phyloP scores from a whole-genome alignment of 2,888 invertebrate genomes.

The Melitaea athalia region DNA sequence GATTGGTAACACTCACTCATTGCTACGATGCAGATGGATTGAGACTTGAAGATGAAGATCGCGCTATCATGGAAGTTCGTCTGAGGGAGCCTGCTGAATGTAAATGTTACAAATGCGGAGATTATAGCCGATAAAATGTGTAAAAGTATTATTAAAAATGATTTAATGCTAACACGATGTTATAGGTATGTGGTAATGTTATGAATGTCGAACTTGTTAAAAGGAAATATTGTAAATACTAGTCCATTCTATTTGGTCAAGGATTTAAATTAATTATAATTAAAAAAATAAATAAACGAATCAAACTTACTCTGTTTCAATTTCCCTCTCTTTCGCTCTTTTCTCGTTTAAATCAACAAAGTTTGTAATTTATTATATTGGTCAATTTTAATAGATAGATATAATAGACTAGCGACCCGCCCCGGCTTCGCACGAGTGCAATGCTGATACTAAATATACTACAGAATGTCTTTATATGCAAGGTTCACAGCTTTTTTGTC shows the following conservation, averaged over 20 bases:
- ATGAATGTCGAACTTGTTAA: neutral
- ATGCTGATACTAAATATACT: too few relatives aligned
- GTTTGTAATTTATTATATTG: too few relatives aligned
- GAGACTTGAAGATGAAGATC: slow-evolving; percentile 86
- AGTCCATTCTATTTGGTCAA: slow-evolving; percentile 28
- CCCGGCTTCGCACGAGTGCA: too few relatives aligned
- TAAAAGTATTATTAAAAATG: neutral
- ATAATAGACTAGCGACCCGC: too few relatives aligned
- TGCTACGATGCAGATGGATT: slow-evolving; percentile 95
- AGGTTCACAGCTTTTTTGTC: too few relatives aligned
- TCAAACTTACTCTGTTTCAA: neutral
- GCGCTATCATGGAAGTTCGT: slow-evolving; percentile 90
- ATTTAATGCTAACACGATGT: neutral
- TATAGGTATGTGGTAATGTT: neutral
- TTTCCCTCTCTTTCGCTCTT: neutral
- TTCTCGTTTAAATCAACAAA: too few relatives aligned
- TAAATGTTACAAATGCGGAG: slow-evolving; percentile 94
- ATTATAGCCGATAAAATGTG: slow-evolving; percentile 85
- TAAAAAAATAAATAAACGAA: slow-evolving; percentile 14
- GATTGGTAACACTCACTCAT: slow-evolving; percentile 89
- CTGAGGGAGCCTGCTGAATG: slow-evolving; percentile 94
- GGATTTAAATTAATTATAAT: slow-evolving; percentile 12
- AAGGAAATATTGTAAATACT: slow-evolving; percentile 25
- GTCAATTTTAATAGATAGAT: too few relatives aligned
- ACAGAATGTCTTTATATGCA: too few relatives aligned